Evolutionary conservation across 1,140 invertebrate genomes (phyloP), one percentile per base, ranked within the genome.

Genomic region (Formica exsecta): DNA sequence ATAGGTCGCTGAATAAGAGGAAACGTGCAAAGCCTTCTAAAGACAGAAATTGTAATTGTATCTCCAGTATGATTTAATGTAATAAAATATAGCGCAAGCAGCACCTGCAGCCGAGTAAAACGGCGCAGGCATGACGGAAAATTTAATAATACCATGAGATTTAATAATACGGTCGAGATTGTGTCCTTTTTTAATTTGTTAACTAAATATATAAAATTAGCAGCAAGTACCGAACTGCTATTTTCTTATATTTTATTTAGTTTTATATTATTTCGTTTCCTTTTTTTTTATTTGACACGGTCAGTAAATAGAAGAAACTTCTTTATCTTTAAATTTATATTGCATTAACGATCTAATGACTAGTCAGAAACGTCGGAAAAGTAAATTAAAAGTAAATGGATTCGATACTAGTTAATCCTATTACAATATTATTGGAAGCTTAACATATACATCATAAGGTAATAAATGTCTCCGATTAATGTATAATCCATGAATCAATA

Each of bases 1-100:
- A 90, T 76, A 81, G 89, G 87, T 90, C 79, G 79, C 59, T 79
- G 89, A 80, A 77, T 87, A 86, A 90, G 81, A 74, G 88, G 71
- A 87, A 86, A 90, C 81, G 86, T 80, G 88, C 48, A 79, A 84
- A 87, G 88, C 81, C 75, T 90, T 90, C 77, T 74, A 79, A 84
- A 32, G 59, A 76, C 85, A 83, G 88, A 86, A 86, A 85, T 81
- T 83, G 89, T 86, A 77, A 90, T 90, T 87, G 79, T 62, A 79
- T 68, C 88, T 71, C 86, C 80, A 36, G 88, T 44, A 76, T 62
- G 75, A 90, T 89, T 89, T 85, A 73, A 66, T 48, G 79, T 74
- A 80, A 89, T 86, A 87, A 85, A 90, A 71, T 62, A 66, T 59
- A 79, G 38, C 64, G 76, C 65, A 41, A 57, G 48, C 44, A 22